Conservation (phyloP, 2,113 vertebrate species). For the Gadus macrocephalus region DNA sequence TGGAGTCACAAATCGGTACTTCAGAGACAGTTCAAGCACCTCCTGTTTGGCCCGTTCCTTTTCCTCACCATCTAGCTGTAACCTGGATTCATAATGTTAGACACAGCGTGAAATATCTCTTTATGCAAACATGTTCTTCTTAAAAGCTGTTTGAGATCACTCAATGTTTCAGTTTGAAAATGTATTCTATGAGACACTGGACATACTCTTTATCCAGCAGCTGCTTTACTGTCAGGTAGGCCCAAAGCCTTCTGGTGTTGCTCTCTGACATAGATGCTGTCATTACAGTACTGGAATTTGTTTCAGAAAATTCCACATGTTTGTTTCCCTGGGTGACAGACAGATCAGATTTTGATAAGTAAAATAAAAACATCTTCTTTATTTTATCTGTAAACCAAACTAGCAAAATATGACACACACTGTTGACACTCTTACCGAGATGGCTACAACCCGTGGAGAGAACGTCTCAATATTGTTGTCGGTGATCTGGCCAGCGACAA, state of each 20-base stretch:
- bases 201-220: slow-evolving; percentile 83
- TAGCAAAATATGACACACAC: neutral
- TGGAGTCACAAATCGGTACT: slow-evolving; percentile 89
- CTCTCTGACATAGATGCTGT: slow-evolving; percentile 70
- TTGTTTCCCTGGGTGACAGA: slow-evolving; percentile 59
- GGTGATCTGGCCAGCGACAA: slow-evolving; percentile 75
- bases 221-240: slow-evolving; percentile 92
- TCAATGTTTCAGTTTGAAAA: too few relatives aligned
- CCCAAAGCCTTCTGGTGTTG: slow-evolving; percentile 87
- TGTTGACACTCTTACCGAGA: slow-evolving; percentile 64
- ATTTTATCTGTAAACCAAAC: neutral
- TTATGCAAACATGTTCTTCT: neutral
- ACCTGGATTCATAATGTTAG: slow-evolving; percentile 47
- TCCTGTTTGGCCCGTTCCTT: slow-evolving; percentile 75
- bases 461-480: slow-evolving; percentile 70
- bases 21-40: slow-evolving; percentile 80
- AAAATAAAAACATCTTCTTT: too few relatives aligned
- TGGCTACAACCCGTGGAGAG: slow-evolving; percentile 63
- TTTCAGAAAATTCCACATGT: slow-evolving; percentile 63
- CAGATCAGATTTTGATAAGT: neutral
- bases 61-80: slow-evolving; percentile 72
- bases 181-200: too few relatives aligned
- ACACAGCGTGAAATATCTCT: neutral
- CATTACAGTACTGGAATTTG: slow-evolving; percentile 20
- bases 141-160: neutral